Evolutionary conservation across 1,140 invertebrate species (phyloP), one percentile per base, ranked within the genome.

Genomic region (Telenomus remus): DNA sequence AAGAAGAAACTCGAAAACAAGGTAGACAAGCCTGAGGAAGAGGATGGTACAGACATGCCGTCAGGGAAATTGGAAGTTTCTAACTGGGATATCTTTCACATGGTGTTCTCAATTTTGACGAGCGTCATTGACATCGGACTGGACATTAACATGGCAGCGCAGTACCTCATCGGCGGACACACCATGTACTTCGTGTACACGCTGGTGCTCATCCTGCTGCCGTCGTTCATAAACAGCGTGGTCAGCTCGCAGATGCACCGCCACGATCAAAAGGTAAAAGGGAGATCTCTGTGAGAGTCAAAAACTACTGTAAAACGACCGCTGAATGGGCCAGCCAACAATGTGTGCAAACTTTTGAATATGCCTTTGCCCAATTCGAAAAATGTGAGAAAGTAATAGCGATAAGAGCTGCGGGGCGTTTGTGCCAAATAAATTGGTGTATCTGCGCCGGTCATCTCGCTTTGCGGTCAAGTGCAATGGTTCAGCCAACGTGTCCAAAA

Each of bases 191-290:
- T 90, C 64, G 56, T 76, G 33, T 85, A 87, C 73, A 90, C 90
- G 14, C 64, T 87, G 16, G 50, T 82, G 50, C 88, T 91, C 55
- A 87, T 91, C n/a, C 71, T 90, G 54, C 55, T 90, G 79, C 90
- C 90, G n/a, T 89, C 89, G 6, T 79, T 90, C 43, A 85, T 90
- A 42, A 90, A 89, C 72, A 88, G 86, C 10, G 81, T 87, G 42
- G 84, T 91, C 48, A 90, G 89, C 66, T 79, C 85, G 33, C 86
- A 87, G 82, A 90, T 90, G 90, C 88, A 85, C 79, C 78, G 80
- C 33, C 85, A 87, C 78, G 84, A 87, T 82, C 66, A 78, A 60
- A 68, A 87, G 81, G 86, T 87, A 80, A 75, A 63, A 46, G 47
- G 63, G 56, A 14, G 14, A 49, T 12, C 35, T 8, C 39, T 11